These are phyloP conservation scores for Cherax quadricarinatus DNA, from an alignment of 1,140 invertebrate species.

Conservation along the genomic window DNA sequence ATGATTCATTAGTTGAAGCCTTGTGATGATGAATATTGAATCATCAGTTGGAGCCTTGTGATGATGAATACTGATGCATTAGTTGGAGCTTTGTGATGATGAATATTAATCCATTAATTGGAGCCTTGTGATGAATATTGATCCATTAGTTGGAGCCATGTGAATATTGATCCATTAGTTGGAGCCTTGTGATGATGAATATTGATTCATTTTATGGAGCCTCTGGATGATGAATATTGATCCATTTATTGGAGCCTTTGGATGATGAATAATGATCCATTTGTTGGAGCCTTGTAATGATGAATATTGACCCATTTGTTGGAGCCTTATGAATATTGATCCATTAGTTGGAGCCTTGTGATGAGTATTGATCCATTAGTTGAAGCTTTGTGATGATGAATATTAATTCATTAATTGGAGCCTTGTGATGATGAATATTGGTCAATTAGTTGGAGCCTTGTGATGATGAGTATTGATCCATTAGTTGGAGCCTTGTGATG, in stretches of 20 bases:
- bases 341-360: not conserved
- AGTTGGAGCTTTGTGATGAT: no score
- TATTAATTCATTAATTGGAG: not conserved
- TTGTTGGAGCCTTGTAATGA: not conserved
- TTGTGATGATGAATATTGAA: no score
- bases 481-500: not conserved
- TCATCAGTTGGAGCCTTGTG: no score
- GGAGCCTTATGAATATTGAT: not conserved
- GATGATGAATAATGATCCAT: not conserved
- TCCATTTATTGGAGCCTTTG: not conserved
- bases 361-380: no score
- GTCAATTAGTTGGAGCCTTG: not conserved
- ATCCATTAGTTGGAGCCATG: not conserved
- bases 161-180: not conserved
- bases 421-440: not conserved
- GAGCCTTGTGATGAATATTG: not conserved
- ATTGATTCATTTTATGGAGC: not conserved
- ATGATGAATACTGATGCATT: no score
- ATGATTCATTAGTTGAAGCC: no score
- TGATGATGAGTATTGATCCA: not conserved
- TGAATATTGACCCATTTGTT: no score
- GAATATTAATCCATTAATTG: no score
- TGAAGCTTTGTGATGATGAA: not conserved
- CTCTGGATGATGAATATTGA: not conserved
- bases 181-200: no score